Percentiles rank a stretch among this genome's conserved stretches.
phyloP scores from a whole-genome alignment of 2,888 invertebrate genomes.

The Tipula vernalis region DNA sequence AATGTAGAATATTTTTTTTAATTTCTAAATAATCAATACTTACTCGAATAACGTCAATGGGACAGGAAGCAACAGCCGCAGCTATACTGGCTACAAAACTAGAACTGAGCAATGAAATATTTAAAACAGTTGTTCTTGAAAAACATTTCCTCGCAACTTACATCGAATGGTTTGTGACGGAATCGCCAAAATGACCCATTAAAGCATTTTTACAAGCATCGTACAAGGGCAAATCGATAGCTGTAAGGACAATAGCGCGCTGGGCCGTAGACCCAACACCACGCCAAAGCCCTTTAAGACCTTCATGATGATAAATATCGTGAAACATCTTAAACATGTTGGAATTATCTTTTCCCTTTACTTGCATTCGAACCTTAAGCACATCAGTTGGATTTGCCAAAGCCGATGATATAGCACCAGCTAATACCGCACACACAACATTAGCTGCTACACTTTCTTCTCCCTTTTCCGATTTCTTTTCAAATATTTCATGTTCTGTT shows the following conservation, averaged over 20 bases:
- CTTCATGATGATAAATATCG: slow-evolving; percentile 74
- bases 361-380: slow-evolving; percentile 89
- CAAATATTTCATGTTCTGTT: slow-evolving; percentile 39
- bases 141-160: slow-evolving; percentile 32
- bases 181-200: slow-evolving; percentile 58
- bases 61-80: slow-evolving; percentile 87
- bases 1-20: no score
- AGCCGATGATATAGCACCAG: slow-evolving; percentile 77
- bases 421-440: slow-evolving; percentile 60
- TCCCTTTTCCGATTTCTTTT: slow-evolving; percentile 34
- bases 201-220: slow-evolving; percentile 76
- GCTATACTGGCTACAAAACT: slow-evolving; percentile 85
- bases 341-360: slow-evolving; percentile 40
- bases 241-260: slow-evolving; percentile 83
- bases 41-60: slow-evolving; percentile 86
- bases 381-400: slow-evolving; percentile 97
- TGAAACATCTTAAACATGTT: slow-evolving; percentile 64
- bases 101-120: slow-evolving; percentile 45
- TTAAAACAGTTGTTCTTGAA: not conserved
- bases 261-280: not conserved
- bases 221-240: slow-evolving; percentile 87
- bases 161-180: slow-evolving; percentile 75
- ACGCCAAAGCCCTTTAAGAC: slow-evolving; percentile 75
- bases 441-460: slow-evolving; percentile 49
- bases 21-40: slow-evolving; percentile 23